Evolutionary conservation across 2,113 vertebrate genomes (phyloP).

Genomic region (Nestor notabilis): DNA sequence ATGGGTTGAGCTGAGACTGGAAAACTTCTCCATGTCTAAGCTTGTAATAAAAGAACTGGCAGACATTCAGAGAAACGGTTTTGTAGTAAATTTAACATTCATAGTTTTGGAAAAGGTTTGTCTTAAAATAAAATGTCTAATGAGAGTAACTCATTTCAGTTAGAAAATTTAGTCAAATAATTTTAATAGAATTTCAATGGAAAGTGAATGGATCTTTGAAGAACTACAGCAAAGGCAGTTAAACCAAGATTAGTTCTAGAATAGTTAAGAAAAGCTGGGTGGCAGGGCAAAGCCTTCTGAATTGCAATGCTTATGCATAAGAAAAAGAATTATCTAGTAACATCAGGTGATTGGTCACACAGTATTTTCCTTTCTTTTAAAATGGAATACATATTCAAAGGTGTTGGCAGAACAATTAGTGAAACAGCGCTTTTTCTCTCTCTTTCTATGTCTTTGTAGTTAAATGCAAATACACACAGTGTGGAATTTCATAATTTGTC

Average conservation of each 20-base stretch:
- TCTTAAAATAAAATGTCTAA: slow-evolving; percentile 48
- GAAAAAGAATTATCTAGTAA: background rate
- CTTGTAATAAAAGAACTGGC: slow-evolving; percentile 32
- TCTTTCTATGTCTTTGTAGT: background rate
- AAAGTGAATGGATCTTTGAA: background rate
- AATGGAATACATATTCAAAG: background rate
- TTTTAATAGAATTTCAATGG: background rate
- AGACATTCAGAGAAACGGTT: slow-evolving; percentile 43
- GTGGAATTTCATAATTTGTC: background rate
- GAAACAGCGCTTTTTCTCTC: background rate
- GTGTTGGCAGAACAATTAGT: background rate
- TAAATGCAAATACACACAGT: background rate
- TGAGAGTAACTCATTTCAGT: slow-evolving; percentile 22
- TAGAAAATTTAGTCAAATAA: slow-evolving; percentile 22
- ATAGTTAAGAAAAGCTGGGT: background rate
- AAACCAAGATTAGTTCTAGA: background rate
- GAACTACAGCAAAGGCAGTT: background rate
- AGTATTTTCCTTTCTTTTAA: background rate
- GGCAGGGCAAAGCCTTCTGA: background rate
- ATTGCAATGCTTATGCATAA: background rate
- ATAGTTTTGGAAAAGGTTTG: slow-evolving; percentile 5
- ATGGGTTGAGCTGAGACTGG: slow-evolving; percentile 16
- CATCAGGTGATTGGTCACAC: background rate
- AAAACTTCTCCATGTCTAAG: slow-evolving; percentile 42
- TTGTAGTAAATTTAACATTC: slow-evolving; percentile 46